Conservation (phyloP, 2,797 vertebrate genomes). For the Pangasius djambal region DNA sequence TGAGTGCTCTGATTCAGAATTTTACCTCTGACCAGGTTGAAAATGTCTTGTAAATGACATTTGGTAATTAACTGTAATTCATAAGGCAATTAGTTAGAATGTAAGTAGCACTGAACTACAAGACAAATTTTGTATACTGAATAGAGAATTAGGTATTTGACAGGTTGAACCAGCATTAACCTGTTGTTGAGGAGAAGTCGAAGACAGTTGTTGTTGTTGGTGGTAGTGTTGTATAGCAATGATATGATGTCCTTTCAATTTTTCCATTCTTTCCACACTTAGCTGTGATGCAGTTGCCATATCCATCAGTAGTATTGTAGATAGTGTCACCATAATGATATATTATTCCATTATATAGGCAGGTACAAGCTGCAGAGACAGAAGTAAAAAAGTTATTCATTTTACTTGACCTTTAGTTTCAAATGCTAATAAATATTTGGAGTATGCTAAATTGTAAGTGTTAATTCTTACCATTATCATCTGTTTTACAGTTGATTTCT, state of each 20-base stretch:
- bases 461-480: conserved; percentile 63
- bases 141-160: not conserved
- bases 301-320: conserved; percentile 84
- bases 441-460: too few species aligned
- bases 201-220: conserved; percentile 63
- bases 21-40: not conserved
- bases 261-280: conserved; percentile 78
- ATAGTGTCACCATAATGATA: conserved; percentile 71
- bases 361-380: conserved; percentile 78
- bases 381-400: not conserved
- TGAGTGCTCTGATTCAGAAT: not conserved
- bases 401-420: not conserved
- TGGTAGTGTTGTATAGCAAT: conserved; percentile 62
- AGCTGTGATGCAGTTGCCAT: conserved; percentile 80
- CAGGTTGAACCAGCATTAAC: conserved; percentile 29
- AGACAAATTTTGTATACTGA: not conserved
- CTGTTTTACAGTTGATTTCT: conserved; percentile 62
- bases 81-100: not conserved
- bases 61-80: not conserved
- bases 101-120: not conserved
- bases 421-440: not conserved
- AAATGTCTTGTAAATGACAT: not conserved
- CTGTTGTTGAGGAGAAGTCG: conserved; percentile 57
- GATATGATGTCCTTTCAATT: conserved; percentile 61
- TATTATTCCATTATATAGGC: conserved; percentile 73